Base-by-base conservation (phyloP, 2,797 vertebrate genomes). In the Ibycter americanus region DNA sequence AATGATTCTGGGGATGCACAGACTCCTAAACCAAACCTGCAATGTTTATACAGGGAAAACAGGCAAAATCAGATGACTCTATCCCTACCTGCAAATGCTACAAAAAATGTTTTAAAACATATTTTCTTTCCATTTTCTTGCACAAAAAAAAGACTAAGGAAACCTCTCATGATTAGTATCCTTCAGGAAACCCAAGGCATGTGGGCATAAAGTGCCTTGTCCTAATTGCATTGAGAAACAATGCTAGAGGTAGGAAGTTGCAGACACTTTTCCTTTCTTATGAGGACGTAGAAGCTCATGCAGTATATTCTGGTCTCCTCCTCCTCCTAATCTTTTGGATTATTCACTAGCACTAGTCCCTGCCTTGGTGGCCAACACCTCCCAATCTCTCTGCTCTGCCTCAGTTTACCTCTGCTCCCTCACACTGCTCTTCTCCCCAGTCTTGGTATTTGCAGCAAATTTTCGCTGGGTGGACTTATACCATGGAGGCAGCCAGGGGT, bases 201-300 rank as follows among this genome's bases (percentile, higher is more conserved):
- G 21, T 61, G 74, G 59, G 12, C 38, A 38, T 32, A 15, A 58
- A 67, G 36, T 29, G 20, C 11, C 12, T 55, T 44, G 59, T 42
- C 58, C 55, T 40, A 72, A 51, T 42, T 17, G 23, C 23, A 23
- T 38, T 18, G 26, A 74, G 55, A 78, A 62, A 38, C 19, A 2
- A 32, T 56, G 29, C n/a, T 62, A 38, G 19, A 52, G 25, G 12
- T 6, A 49, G 44, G 32, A n/a, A 68, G 27, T 56, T 74, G 31
- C 42, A 79, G 47, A 70, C 15, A 23, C 42, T 76, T 67, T 51
- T 76, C 31, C 47, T 83, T 86, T 70, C 77, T 25, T 71, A 6
- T 8, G 23, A 61, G 36, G 42, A 38, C 0, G 0, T 38, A 79
- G 52, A 49, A 70, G 17, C n/a, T 36, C 4, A 12, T 52, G 31